Evolutionary conservation across 2,888 invertebrate species (phyloP).

Genomic region (Eupelmus urozonus): DNA sequence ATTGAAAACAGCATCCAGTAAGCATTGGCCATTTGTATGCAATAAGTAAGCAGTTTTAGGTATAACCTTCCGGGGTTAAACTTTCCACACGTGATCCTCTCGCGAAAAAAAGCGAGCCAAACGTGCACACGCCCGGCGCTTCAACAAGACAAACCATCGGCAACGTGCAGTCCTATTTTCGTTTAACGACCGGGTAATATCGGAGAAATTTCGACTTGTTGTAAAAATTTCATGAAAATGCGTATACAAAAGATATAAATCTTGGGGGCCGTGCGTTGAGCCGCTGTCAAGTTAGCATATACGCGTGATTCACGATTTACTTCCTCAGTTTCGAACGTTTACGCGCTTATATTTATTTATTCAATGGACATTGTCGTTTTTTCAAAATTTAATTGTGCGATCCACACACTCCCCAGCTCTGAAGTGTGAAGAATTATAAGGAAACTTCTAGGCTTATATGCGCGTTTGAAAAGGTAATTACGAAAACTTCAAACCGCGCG

Average conservation of each 20-base stretch:
- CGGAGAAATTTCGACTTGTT: constrained; percentile 38
- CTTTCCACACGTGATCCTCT: too few species aligned
- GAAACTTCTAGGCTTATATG: constrained; percentile 7
- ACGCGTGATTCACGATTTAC: constrained; percentile 42
- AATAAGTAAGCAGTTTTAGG: too few species aligned
- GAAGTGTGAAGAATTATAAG: not conserved
- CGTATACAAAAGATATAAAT: constrained; percentile 51
- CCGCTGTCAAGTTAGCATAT: constrained; percentile 35
- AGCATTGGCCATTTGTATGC: too few species aligned
- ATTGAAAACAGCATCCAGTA: too few species aligned
- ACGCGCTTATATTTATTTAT: constrained; percentile 30
- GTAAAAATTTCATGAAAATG: constrained; percentile 46
- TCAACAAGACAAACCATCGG: not conserved
- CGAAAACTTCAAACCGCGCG: too few species aligned
- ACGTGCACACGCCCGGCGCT: not conserved
- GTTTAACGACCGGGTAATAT: not conserved
- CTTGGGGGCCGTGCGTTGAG: not conserved
- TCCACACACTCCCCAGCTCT: not conserved
- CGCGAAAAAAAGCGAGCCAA: not conserved
- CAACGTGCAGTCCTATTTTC: not conserved
- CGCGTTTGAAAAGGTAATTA: too few species aligned
- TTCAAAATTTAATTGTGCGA: constrained; percentile 15
- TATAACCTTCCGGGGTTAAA: not conserved
- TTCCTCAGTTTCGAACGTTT: constrained; percentile 31
- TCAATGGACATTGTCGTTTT: constrained; percentile 24